Conservation (phyloP, 2,113 vertebrate genomes). For the Aleadryas rufinucha region DNA sequence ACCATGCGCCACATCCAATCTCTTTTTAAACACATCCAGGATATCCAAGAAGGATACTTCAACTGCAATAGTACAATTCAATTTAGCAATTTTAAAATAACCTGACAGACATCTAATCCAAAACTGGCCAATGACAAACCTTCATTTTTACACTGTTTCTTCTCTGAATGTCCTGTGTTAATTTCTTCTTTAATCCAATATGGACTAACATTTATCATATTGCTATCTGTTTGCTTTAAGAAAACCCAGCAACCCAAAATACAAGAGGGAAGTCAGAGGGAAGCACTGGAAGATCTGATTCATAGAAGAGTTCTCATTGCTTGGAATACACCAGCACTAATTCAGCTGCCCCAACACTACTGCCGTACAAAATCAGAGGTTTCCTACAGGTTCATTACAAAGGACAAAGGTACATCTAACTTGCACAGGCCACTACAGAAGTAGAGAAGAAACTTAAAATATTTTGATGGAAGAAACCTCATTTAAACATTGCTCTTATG, state of each 20-base stretch:
- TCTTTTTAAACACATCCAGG: too few relatives aligned
- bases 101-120: background rate
- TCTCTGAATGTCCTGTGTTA: background rate
- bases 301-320: background rate
- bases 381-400: background rate
- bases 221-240: background rate
- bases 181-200: background rate
- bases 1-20: too few relatives aligned
- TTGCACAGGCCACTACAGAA: background rate
- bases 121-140: background rate
- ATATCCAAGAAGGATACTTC: background rate
- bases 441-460: background rate
- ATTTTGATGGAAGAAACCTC: background rate
- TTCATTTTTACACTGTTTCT: background rate
- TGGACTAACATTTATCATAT: background rate
- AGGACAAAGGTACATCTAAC: background rate
- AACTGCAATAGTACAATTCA: background rate
- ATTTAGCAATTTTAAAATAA: background rate
- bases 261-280: background rate
- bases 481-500: background rate
- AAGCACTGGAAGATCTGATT: background rate
- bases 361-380: background rate
- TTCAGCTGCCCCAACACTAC: background rate
- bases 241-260: background rate
- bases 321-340: background rate